Percentiles rank a stretch among this genome's conserved stretches.
Evolutionary conservation across 2,113 vertebrate genomes (phyloP).

Genomic region (Urocynchramus pylzowi): DNA sequence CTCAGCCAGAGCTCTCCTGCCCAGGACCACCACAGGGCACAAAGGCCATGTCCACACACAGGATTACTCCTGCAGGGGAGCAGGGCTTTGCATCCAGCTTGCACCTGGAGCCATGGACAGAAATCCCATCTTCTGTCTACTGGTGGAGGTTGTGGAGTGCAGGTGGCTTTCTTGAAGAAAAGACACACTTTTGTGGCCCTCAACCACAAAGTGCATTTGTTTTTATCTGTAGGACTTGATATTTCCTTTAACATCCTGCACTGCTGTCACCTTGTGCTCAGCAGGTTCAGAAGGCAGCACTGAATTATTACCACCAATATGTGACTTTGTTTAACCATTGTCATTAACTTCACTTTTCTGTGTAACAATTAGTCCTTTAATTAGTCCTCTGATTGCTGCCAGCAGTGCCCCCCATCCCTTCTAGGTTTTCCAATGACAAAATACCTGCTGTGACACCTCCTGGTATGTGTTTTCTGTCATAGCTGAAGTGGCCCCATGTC

Average conservation of each 20-base stretch:
- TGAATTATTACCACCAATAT: neutral
- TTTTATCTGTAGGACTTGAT: neutral
- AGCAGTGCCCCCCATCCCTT: neutral
- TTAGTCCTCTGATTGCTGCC: neutral
- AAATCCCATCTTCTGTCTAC: neutral
- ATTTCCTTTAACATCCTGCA: neutral
- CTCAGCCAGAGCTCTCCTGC: neutral
- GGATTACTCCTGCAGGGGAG: neutral
- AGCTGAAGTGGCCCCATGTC: neutral
- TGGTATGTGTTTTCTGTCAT: neutral
- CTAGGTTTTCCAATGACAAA: neutral
- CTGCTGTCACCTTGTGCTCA: neutral
- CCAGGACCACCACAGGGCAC: neutral
- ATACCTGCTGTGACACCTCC: neutral
- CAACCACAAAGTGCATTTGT: neutral
- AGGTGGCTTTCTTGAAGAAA: neutral
- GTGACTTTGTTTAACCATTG: neutral
- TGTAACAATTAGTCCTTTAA: neutral
- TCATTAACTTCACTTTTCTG: neutral
- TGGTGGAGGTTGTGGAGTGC: neutral
- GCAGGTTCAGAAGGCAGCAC: neutral
- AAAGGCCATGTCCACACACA: neutral
- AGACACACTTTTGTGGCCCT: neutral
- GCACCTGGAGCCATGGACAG: accelerated
- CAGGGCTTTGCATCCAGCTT: neutral